Conservation (phyloP, 2,113 vertebrate species). For the Lagopus leucura region DNA sequence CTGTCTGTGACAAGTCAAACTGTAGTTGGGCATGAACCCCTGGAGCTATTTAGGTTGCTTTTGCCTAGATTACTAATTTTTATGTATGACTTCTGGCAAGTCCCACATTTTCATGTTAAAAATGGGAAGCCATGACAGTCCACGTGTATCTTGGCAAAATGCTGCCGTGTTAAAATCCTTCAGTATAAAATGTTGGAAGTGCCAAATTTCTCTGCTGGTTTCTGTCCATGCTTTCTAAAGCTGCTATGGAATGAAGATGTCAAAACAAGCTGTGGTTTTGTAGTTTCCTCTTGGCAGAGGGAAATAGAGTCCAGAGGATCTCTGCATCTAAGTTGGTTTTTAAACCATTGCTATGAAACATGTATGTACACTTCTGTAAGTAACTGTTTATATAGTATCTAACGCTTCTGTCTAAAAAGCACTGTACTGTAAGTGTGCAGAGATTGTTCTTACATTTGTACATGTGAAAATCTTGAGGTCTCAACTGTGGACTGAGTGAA, state of each 20-base stretch:
- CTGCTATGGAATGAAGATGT: neutral
- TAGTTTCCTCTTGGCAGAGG: neutral
- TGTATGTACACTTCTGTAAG: rapidly evolving
- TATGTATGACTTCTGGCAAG: neutral
- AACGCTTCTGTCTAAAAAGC: too few species aligned
- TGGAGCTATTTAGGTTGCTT: neutral
- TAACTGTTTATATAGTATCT: neutral
- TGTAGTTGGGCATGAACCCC: neutral
- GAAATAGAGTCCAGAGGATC: neutral
- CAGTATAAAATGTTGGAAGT: neutral
- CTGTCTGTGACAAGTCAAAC: neutral
- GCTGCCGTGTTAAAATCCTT: neutral
- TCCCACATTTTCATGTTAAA: neutral
- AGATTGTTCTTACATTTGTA: rapidly evolving
- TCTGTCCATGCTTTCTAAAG: neutral
- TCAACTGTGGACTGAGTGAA: neutral
- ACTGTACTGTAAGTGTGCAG: neutral
- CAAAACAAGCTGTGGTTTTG: neutral
- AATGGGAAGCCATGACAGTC: neutral
- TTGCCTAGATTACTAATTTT: neutral
- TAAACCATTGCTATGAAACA: neutral
- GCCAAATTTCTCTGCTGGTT: neutral
- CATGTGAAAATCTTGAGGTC: neutral
- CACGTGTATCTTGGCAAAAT: neutral
- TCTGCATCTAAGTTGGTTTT: neutral